Base-by-base conservation (phyloP, 2,113 vertebrate species). In the Heterocephalus glaber region DNA sequence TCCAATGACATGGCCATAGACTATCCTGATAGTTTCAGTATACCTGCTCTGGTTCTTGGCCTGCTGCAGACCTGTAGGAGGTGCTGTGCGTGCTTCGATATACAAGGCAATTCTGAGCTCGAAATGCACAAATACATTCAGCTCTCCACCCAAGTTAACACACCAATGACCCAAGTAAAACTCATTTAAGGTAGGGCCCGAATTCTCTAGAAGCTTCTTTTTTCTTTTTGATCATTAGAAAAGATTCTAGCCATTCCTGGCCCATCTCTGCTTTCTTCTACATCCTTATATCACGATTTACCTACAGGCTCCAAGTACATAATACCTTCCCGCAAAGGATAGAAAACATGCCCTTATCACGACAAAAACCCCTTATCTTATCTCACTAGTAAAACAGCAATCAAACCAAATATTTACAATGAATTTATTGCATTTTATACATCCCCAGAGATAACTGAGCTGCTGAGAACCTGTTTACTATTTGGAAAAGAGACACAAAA, bases 321-420 rank as follows among this genome's bases (percentile, higher is more conserved):
- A 7, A 41, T 30, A 84, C 52, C 61, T 30, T 89, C 28, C 52
- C 52, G n/a, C 6, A 30, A 74, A 88, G 49, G 49, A 81, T 8
- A 79, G 84, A 94, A 88, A 90, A n/a, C 56, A 94, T 83, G 41
- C 30, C 54, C 63, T 65, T 84, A 65, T 87, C 68, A 70, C 7
- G 61, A 91, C 49, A 86, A 82, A 66, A 90, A 65, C n/a, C 41
- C 74, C 72, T 95, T 90, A 94, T 97, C 94, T 95, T 92, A 96
- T 70, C 90, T 92, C 52, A 11, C 65, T 89, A 86, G 65, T 58
- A 82, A 68, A 70, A 68, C 41, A 95, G 60, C 76, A 93, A 84
- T 83, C 80, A 95, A 95, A 83, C 24, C 58, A 94, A 96, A 92
- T 41, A 97, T 26, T 92, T 80, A 72, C 96, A 97, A 85, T 76